Evolutionary conservation across 2,113 vertebrate genomes (phyloP).

Genomic region (Bufo gargarizans): DNA sequence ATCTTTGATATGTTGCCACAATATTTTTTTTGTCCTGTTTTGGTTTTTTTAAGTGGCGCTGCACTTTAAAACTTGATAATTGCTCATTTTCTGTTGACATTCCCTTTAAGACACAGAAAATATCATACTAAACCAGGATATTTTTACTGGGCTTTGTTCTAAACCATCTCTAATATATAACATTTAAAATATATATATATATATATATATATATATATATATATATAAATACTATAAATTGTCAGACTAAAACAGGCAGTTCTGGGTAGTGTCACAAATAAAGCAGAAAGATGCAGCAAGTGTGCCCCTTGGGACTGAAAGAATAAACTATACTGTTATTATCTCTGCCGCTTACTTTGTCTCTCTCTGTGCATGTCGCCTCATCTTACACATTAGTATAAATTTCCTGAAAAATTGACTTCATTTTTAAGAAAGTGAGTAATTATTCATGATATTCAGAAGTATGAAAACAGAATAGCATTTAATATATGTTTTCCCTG

Average conservation of each 20-base stretch:
- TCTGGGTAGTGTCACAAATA: background rate
- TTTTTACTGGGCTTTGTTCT: no score
- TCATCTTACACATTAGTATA: background rate
- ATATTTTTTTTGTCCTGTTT: no score
- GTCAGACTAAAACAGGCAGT: background rate
- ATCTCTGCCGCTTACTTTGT: background rate
- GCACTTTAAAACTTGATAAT: no score
- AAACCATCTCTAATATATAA: no score
- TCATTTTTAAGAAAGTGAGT: background rate
- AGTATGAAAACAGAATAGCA: slow-evolving; percentile 14
- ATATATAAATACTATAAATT: background rate
- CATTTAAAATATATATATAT: background rate
- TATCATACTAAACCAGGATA: no score
- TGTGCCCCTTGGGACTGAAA: background rate
- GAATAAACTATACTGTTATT: background rate
- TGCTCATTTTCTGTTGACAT: no score
- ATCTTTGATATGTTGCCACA: no score
- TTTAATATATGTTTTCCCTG: slow-evolving; percentile 3
- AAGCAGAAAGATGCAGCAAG: background rate
- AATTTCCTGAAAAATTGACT: background rate
- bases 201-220: background rate
- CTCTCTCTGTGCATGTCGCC: background rate
- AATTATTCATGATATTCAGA: slow-evolving; percentile 22
- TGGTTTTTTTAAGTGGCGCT: no score
- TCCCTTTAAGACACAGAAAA: no score